Evolutionary conservation across 2,888 invertebrate genomes (phyloP), one percentile per base, ranked within the genome.

Genomic region (Apamea crenata): DNA sequence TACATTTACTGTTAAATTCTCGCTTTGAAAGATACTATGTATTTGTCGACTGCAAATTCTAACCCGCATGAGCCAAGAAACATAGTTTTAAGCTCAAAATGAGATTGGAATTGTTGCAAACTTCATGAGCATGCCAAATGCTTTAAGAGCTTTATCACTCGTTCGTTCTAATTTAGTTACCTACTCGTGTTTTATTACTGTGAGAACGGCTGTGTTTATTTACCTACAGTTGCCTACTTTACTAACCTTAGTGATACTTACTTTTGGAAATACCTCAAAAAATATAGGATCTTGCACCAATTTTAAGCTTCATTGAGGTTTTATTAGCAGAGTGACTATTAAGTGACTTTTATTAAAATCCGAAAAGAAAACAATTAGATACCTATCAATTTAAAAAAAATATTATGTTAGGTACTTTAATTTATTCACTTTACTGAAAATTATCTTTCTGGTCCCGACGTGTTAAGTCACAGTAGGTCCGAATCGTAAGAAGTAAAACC

Each of bases 61-160:
- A 86, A 82, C 82, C 82, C 82, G 82, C 86, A 83, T 83, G 82
- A 85, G 70, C 82, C 82, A 85, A 83, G 86, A 85, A 85, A 85
- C 86, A 81, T 82, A 82, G 82, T 81, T 81, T 85, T 74, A 85
- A 84, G 66, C 86, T 81, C 82, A 61, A 74, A 81, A 81, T 82
- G 74, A 82, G 86, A 82, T 83, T 82, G 86, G 75, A 83, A 83
- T 82, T 83, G 82, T 83, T 83, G 82, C 86, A 85, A 83, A 83
- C 82, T 82, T 82, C 81, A 82, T 85, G 82, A 74, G 74, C 70
- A 82, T 81, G 74, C 86, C 86, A 85, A 85, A 82, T 82, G 82
- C 70, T 82, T 71, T 66, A 74, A 74, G 25, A 81, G 74, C 69
- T 85, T 82, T 85, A 70, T 85, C 74, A 65, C 59, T 70, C 18